Evolutionary conservation across 1,140 invertebrate species (phyloP).

Genomic region (Onthophagus taurus): DNA sequence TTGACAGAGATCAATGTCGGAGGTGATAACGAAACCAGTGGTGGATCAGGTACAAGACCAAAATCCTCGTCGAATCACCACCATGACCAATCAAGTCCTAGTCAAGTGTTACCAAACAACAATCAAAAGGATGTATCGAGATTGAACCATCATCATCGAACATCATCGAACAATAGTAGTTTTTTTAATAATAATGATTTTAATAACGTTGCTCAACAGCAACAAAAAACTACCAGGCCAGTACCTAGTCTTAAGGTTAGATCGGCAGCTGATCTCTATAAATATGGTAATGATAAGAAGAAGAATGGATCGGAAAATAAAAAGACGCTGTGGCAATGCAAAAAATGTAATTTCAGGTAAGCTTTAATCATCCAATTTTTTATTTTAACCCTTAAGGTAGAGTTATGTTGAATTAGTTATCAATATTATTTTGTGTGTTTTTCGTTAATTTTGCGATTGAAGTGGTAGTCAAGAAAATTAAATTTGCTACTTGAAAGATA

Average conservation of each 20-base stretch:
- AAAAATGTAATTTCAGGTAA: conserved; percentile 74
- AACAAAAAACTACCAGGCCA: no score
- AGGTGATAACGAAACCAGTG: conserved; percentile 33
- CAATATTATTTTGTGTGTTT: no score
- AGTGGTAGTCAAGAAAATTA: no score
- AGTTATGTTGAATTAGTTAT: no score
- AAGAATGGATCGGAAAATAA: conserved; percentile 36
- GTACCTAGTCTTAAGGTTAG: conserved; percentile 28
- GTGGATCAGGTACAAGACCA: conserved; percentile 33
- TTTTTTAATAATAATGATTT: no score
- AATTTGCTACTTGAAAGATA: no score
- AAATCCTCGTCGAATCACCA: conserved; percentile 23
- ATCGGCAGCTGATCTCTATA: conserved; percentile 27
- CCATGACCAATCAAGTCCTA: conserved; percentile 13
- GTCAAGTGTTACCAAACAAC: conserved; percentile 35
- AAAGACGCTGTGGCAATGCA: conserved; percentile 67
- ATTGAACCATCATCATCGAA: conserved; percentile 35
- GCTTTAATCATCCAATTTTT: conserved; percentile 17
- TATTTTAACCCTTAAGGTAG: no score
- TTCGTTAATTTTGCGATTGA: no score
- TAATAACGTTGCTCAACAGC: conserved; percentile 26
- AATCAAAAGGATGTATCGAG: conserved; percentile 39
- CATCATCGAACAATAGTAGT: no score
- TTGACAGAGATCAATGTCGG: conserved; percentile 56
- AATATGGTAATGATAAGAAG: conserved; percentile 27